Percentiles rank a stretch among this genome's conserved stretches.
These are phyloP conservation scores for Scomber scombrus DNA, from an alignment of 2,113 vertebrate genomes.

Conservation along the genomic window DNA sequence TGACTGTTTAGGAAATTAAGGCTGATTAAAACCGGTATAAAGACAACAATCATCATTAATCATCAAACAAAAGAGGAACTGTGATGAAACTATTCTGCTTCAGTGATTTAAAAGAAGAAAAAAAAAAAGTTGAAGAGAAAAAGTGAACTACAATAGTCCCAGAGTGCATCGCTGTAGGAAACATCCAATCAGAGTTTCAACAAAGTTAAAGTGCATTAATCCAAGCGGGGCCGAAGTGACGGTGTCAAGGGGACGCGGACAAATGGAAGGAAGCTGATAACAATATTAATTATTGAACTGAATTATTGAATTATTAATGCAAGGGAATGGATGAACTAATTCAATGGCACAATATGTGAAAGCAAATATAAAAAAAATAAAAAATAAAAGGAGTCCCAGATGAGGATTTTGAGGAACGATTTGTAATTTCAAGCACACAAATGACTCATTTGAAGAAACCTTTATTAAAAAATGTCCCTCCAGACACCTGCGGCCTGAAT, in stretches of 20 bases:
- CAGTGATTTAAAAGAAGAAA: conserved; percentile 12
- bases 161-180: conserved; percentile 42
- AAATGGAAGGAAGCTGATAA: conserved; percentile 69
- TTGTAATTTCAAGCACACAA: conserved; percentile 65
- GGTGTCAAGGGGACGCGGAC: conserved; percentile 57
- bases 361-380: conserved; percentile 35
- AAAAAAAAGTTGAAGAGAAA: conserved; percentile 15
- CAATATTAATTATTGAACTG: conserved; percentile 73
- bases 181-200: conserved; percentile 59
- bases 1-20: conserved; percentile 1
- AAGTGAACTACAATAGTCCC: conserved; percentile 49
- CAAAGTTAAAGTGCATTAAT: conserved; percentile 63
- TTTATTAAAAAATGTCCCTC: conserved; percentile 62
- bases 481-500: conserved; percentile 11
- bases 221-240: conserved; percentile 43
- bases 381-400: conserved; percentile 14
- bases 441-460: conserved; percentile 47
- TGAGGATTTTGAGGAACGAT: conserved; percentile 45
- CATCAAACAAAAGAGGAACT: conserved; percentile 54
- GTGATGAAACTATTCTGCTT: conserved; percentile 42
- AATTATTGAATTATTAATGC: conserved; percentile 75
- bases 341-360: conserved; percentile 47
- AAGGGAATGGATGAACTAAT: conserved; percentile 56
- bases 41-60: conserved; percentile 60
- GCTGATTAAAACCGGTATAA: conserved; percentile 44